A percentile compares a stretch with the other conserved stretches of the same genome.
Evolutionary conservation across 2,113 vertebrate genomes (phyloP).

Genomic region (Spermophilus dauricus): DNA sequence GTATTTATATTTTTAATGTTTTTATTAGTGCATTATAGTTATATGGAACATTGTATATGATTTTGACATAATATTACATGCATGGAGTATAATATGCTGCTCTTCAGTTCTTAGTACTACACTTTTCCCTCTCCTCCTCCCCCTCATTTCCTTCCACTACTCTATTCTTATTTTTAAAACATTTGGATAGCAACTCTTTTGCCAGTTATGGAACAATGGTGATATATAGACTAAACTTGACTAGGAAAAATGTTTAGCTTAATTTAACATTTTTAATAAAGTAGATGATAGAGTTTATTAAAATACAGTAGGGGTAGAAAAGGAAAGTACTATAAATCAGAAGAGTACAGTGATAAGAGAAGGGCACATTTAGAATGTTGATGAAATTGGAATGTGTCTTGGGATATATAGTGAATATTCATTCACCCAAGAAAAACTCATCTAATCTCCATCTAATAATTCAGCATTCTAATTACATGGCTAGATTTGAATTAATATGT

Average conservation of each 20-base stretch:
- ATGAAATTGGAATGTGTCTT: slow-evolving; percentile 67
- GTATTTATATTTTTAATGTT: background rate
- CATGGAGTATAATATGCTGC: no score
- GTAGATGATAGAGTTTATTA: background rate
- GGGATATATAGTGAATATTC: slow-evolving; percentile 77
- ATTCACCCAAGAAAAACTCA: slow-evolving; percentile 77
- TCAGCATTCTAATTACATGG: slow-evolving; percentile 74
- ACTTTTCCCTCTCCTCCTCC: rapidly evolving
- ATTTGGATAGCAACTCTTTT: background rate
- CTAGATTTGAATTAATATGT: slow-evolving; percentile 79
- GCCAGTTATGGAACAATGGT: background rate
- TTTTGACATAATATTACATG: no score
- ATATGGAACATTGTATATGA: no score
- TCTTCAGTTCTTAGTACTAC: no score
- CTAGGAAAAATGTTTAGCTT: background rate
- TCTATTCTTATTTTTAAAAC: background rate
- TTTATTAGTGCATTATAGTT: no score
- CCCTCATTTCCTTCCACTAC: no score
- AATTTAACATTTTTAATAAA: slow-evolving; percentile 32
- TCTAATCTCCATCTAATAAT: slow-evolving; percentile 78
- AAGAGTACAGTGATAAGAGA: background rate
- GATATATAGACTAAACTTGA: slow-evolving; percentile 2
- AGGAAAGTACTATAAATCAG: slow-evolving; percentile 46
- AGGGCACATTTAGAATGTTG: slow-evolving; percentile 64
- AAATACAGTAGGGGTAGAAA: background rate